Conservation (phyloP, 23 tunicate species). For the Halocynthia aurantium region DNA sequence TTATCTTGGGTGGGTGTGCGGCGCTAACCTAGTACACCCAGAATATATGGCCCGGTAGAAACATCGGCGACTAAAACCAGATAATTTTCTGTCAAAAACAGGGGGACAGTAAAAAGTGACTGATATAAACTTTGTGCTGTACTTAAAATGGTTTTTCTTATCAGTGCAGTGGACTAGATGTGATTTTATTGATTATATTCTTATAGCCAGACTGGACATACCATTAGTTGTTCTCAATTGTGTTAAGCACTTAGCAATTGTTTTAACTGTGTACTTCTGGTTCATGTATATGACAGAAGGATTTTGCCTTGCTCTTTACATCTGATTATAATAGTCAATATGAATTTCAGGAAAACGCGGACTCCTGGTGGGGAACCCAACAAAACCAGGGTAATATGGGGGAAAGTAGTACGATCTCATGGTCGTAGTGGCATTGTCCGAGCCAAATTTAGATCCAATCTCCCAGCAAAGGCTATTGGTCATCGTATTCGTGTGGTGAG, state of each 20-base stretch:
- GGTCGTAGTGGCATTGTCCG: slow-evolving; percentile 93
- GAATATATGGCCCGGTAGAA: too few relatives aligned
- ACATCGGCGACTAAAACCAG: too few relatives aligned
- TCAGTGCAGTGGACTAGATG: neutral
- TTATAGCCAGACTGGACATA: too few relatives aligned
- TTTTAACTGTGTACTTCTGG: too few relatives aligned
- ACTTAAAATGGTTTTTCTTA: neutral
- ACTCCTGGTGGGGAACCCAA: slow-evolving; percentile 88
- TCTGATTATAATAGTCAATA: neutral
- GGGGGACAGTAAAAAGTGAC: too few relatives aligned
- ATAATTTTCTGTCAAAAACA: too few relatives aligned
- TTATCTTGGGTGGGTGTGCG: too few relatives aligned
- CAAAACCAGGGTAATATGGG: slow-evolving; percentile 94
- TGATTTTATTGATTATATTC: neutral
- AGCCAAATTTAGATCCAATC: slow-evolving; percentile 80
- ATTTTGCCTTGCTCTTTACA: neutral
- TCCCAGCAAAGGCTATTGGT: slow-evolving; percentile 97
- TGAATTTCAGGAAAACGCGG: slow-evolving; percentile 33
- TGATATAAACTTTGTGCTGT: too few relatives aligned
- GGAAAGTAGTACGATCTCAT: slow-evolving; percentile 83
- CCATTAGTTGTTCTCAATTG: too few relatives aligned
- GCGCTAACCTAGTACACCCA: too few relatives aligned
- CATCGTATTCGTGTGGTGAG: slow-evolving; percentile 86
- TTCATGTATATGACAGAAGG: neutral
- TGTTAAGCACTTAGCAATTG: too few relatives aligned